phyloP scores from a whole-genome alignment of 2,113 vertebrate genomes.

The Arothron firmamentum region DNA sequence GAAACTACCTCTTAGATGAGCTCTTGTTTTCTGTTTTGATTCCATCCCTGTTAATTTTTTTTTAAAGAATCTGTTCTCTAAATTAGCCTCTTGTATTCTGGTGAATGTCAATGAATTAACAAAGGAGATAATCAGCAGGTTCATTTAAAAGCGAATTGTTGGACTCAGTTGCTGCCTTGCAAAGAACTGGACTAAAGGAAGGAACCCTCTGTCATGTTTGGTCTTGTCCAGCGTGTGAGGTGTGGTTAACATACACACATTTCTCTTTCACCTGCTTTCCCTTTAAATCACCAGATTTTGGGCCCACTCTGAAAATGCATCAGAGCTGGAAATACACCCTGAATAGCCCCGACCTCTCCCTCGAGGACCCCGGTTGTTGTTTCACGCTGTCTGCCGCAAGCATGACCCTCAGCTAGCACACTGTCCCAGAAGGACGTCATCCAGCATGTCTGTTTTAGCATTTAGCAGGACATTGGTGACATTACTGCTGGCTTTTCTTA shows the following conservation, averaged over 20 bases:
- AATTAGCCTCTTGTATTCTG: neutral
- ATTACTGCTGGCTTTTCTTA: conserved; percentile 45
- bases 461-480: conserved; percentile 57
- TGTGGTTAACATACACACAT: conserved; percentile 7
- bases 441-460: conserved; percentile 64
- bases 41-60: no score
- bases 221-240: conserved; percentile 9
- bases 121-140: neutral
- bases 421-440: conserved; percentile 47
- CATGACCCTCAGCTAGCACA: conserved; percentile 18
- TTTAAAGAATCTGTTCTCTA: no score
- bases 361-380: conserved; percentile 39
- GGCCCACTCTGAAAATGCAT: conserved; percentile 36
- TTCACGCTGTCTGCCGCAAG: conserved; percentile 47
- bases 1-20: no score
- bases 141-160: no score
- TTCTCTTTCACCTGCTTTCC: conserved; percentile 23
- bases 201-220: conserved; percentile 6
- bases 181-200: neutral
- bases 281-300: conserved; percentile 10
- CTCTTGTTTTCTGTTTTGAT: no score
- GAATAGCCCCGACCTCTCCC: conserved; percentile 44
- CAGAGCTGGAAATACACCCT: conserved; percentile 58
- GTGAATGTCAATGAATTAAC: neutral
- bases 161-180: neutral